phyloP scores from a whole-genome alignment of 1,140 invertebrate genomes.

The Danaus plexippus region DNA sequence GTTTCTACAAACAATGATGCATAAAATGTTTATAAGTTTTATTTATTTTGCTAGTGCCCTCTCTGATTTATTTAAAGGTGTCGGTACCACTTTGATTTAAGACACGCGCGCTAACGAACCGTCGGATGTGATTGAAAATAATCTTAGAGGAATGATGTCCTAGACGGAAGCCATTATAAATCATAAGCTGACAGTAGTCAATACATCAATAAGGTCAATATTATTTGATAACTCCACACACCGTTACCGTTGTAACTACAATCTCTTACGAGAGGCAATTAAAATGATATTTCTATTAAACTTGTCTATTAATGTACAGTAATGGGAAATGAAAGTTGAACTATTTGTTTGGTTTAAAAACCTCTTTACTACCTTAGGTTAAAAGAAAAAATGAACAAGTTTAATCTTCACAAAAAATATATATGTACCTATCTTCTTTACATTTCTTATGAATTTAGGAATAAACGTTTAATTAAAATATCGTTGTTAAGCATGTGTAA shows the following conservation, averaged over 20 bases:
- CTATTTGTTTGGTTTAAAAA: constrained; percentile 42
- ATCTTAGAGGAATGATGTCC: constrained; percentile 64
- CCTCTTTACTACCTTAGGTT: constrained; percentile 16
- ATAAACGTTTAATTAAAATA: constrained; percentile 62
- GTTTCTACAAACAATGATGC: no score
- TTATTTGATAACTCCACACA: constrained; percentile 60
- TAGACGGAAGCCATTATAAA: constrained; percentile 68
- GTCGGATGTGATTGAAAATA: constrained; percentile 69
- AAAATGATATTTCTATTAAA: constrained; percentile 50
- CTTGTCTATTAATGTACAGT: constrained; percentile 35
- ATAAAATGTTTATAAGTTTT: no score
- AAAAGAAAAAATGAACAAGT: no score
- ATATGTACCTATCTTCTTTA: no score
- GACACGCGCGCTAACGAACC: constrained; percentile 64
- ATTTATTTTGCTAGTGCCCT: no score
- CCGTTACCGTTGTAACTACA: constrained; percentile 23
- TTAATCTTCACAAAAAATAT: no score
- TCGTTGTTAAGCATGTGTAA: constrained; percentile 54
- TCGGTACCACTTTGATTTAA: constrained; percentile 31
- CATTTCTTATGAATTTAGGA: constrained; percentile 9
- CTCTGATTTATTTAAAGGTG: no score
- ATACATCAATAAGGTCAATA: constrained; percentile 64
- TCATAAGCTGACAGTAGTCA: constrained; percentile 59
- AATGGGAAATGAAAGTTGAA: constrained; percentile 34
- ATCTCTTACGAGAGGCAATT: constrained; percentile 32